Conservation (phyloP, 1,140 invertebrate species). For the Drosophila varians region DNA sequence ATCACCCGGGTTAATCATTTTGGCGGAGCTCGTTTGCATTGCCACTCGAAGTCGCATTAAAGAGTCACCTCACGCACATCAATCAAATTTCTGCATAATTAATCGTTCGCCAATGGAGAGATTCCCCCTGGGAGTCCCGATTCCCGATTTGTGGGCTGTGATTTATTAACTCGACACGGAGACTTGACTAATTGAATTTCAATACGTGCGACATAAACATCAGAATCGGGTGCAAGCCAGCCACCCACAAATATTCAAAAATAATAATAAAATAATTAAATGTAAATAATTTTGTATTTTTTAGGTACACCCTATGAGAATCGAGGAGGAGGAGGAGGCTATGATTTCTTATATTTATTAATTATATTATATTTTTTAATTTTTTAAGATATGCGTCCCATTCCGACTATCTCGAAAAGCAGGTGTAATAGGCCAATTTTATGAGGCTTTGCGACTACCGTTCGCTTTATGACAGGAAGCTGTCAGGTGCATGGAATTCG, state of each 20-base stretch:
- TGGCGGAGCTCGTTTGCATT: slow-evolving; percentile 17
- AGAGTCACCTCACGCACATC: slow-evolving; percentile 70
- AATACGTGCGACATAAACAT: slow-evolving; percentile 56
- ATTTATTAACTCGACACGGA: slow-evolving; percentile 62
- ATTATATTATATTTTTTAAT: too few relatives aligned
- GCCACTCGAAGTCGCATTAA: slow-evolving; percentile 25
- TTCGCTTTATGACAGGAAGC: slow-evolving; percentile 72
- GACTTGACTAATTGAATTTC: slow-evolving; percentile 66
- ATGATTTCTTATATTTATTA: too few relatives aligned
- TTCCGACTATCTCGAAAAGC: not conserved
- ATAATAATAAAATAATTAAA: slow-evolving; percentile 31
- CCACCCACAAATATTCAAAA: slow-evolving; percentile 1
- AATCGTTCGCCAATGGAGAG: slow-evolving; percentile 39
- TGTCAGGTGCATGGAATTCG: slow-evolving; percentile 50
- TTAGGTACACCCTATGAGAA: too few relatives aligned
- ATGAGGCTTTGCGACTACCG: slow-evolving; percentile 36
- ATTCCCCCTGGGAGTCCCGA: slow-evolving; percentile 6
- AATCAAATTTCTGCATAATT: slow-evolving; percentile 79
- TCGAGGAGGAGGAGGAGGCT: too few relatives aligned
- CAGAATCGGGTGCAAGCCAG: slow-evolving; percentile 18
- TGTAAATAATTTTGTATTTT: too few relatives aligned
- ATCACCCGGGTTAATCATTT: slow-evolving; percentile 45
- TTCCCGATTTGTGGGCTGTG: slow-evolving; percentile 36
- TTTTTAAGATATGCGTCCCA: too few relatives aligned
- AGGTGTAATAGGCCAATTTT: slow-evolving; percentile 32